These are phyloP conservation scores for Gallinago paraguaiae DNA, from an alignment of 2,113 vertebrate species.

Conservation along the genomic window DNA sequence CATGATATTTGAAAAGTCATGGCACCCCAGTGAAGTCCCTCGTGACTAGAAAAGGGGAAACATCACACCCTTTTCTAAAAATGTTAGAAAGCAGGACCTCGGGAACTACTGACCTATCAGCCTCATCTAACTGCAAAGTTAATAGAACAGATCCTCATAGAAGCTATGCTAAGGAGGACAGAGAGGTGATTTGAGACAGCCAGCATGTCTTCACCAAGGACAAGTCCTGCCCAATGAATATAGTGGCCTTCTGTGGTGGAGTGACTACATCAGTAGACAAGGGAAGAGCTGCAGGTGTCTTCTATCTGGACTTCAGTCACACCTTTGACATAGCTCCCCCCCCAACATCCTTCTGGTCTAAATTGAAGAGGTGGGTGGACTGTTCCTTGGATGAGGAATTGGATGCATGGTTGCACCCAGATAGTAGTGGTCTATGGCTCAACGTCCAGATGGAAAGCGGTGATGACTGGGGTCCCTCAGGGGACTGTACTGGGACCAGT, in stretches of 20 bases:
- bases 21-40: too few species aligned
- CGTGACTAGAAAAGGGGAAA: too few species aligned
- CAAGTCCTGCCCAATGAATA: not conserved
- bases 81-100: too few species aligned
- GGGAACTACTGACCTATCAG: too few species aligned
- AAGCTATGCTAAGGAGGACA: too few species aligned
- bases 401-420: not conserved
- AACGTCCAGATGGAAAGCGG: not conserved
- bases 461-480: not conserved
- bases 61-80: too few species aligned
- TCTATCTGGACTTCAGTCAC: not conserved
- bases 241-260: not conserved
- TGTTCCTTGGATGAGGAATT: not conserved
- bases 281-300: not conserved
- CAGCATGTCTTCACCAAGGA: too few species aligned
- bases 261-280: not conserved
- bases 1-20: too few species aligned
- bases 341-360: not conserved
- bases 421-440: not conserved
- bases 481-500: not conserved
- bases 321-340: not conserved
- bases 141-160: too few species aligned
- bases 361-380: not conserved
- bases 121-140: too few species aligned
- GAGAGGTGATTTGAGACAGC: too few species aligned